phyloP scores from a whole-genome alignment of 2,888 invertebrate genomes.

The Andrena dorsata region DNA sequence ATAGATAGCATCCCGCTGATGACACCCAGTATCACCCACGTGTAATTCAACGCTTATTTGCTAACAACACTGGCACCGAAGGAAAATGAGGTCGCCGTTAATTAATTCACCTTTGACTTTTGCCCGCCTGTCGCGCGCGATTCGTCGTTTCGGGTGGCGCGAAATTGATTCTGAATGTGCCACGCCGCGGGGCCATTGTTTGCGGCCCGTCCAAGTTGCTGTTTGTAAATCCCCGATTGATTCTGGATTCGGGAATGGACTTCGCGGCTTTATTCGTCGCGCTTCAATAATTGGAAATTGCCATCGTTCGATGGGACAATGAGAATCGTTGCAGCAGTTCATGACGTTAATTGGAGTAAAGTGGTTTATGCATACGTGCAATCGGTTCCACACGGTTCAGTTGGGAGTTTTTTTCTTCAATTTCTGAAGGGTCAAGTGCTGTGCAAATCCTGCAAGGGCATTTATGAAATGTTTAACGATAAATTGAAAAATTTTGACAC shows the following conservation, averaged over 20 bases:
- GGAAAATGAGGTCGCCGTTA: slow-evolving; percentile 60
- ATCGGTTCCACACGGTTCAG: no score
- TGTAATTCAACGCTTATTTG: slow-evolving; percentile 48
- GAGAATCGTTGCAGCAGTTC: slow-evolving; percentile 3
- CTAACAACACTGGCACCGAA: slow-evolving; percentile 19
- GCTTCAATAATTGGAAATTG: slow-evolving; percentile 11
- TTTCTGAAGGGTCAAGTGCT: no score
- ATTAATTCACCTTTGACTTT: slow-evolving; percentile 72
- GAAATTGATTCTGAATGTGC: slow-evolving; percentile 53
- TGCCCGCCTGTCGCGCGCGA: slow-evolving; percentile 41
- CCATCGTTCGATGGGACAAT: background rate
- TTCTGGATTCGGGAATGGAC: background rate
- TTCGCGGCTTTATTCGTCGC: slow-evolving; percentile 8
- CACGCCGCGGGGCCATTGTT: slow-evolving; percentile 28
- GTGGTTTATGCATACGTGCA: no score
- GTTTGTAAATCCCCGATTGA: slow-evolving; percentile 21
- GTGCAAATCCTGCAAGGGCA: no score
- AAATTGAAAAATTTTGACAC: no score
- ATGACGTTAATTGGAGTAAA: no score
- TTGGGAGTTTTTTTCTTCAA: no score
- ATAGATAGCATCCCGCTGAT: slow-evolving; percentile 8
- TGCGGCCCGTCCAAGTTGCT: slow-evolving; percentile 18
- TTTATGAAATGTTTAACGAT: no score
- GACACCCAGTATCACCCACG: slow-evolving; percentile 19
- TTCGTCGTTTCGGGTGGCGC: slow-evolving; percentile 42